Evolutionary conservation across 2,888 invertebrate genomes (phyloP).

Genomic region (Piscicola geometra): DNA sequence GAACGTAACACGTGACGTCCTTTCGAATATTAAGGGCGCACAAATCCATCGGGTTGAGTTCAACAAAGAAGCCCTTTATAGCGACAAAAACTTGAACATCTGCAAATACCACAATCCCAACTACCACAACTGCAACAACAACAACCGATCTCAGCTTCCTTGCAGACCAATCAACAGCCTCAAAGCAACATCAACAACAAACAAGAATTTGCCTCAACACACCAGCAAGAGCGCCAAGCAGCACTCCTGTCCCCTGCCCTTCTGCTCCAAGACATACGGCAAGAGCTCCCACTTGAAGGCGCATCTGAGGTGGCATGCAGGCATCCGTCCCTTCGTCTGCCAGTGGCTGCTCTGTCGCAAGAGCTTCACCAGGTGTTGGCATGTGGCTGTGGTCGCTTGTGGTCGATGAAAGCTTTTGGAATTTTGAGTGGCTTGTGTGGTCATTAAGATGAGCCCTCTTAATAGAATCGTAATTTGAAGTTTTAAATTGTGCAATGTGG

Average conservation of each 20-base stretch:
- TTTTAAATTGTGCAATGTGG: no score
- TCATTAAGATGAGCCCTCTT: no score
- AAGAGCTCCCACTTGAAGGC: slow-evolving; percentile 10
- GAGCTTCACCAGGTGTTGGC: background rate
- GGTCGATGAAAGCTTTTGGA: no score
- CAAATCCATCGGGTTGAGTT: no score
- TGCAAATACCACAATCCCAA: background rate
- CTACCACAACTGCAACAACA: background rate
- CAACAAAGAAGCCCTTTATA: no score
- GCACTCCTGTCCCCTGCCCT: background rate
- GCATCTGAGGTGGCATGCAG: slow-evolving; percentile 5
- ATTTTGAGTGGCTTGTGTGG: no score
- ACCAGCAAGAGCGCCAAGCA: background rate
- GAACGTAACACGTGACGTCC: no score
- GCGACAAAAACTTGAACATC: background rate
- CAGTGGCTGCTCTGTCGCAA: slow-evolving; percentile 11
- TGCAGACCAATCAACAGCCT: background rate
- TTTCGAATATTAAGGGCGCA: no score
- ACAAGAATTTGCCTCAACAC: background rate
- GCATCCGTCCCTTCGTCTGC: background rate
- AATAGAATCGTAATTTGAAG: no score
- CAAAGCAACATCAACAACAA: no score
- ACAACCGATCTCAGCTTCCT: background rate
- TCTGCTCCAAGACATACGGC: background rate
- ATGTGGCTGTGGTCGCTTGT: no score